phyloP scores from a whole-genome alignment of 2,797 vertebrate species.

The Falco columbarius region DNA sequence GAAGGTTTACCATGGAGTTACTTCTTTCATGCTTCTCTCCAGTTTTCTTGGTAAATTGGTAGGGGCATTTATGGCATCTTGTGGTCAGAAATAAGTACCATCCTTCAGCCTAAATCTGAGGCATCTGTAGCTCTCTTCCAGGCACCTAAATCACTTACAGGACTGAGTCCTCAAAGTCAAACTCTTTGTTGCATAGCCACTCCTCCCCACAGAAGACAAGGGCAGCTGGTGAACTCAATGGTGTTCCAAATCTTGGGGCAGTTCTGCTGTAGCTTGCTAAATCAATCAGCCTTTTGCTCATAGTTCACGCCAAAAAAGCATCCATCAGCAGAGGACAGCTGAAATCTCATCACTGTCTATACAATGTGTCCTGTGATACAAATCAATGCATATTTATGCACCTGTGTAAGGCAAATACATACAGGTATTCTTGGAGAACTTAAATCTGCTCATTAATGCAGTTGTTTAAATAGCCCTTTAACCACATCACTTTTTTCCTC shows the following conservation, averaged over 20 bases:
- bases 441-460: constrained; percentile 38
- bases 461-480: constrained; percentile 63
- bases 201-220: background rate
- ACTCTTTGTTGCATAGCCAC: background rate
- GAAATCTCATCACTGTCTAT: background rate
- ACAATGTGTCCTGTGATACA: background rate
- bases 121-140: background rate
- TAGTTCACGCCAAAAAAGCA: background rate
- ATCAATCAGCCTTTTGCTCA: background rate
- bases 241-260: background rate
- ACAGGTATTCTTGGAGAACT: background rate
- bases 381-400: constrained; percentile 39
- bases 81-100: background rate
- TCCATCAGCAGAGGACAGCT: background rate
- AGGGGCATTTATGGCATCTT: background rate
- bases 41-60: background rate
- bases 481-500: constrained; percentile 71
- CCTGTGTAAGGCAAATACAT: constrained; percentile 50
- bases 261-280: background rate
- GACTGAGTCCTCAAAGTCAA: background rate
- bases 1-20: background rate
- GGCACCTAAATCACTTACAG: background rate
- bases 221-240: background rate
- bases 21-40: background rate
- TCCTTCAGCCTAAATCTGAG: background rate